A percentile compares a stretch with the other conserved stretches of the same genome.
Evolutionary conservation across 2,888 invertebrate genomes (phyloP).

Genomic region (Polydrusus pterygomalis): DNA sequence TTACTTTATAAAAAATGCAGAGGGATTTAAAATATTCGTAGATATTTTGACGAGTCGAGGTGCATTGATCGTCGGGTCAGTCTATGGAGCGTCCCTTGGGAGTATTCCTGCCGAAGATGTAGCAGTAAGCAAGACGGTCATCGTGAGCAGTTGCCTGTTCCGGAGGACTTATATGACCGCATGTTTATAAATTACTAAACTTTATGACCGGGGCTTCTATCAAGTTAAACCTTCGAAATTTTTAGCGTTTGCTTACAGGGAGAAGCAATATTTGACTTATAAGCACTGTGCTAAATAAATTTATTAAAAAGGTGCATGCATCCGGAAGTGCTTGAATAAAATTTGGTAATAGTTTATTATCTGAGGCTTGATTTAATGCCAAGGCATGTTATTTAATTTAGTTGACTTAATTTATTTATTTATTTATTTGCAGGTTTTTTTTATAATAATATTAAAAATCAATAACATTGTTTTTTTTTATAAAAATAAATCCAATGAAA

Average conservation of each 20-base stretch:
- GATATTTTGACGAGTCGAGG: conserved; percentile 50
- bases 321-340: too few species aligned
- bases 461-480: too few species aligned
- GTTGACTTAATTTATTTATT: too few species aligned
- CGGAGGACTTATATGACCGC: conserved; percentile 68
- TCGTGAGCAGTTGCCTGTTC: conserved; percentile 63
- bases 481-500: too few species aligned
- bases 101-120: conserved; percentile 62
- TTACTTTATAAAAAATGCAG: conserved; percentile 42
- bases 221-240: conserved; percentile 57
- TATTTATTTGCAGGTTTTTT: too few species aligned
- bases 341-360: too few species aligned
- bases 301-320: too few species aligned
- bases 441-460: too few species aligned
- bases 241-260: conserved; percentile 27
- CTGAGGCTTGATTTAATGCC: too few species aligned
- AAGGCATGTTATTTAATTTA: too few species aligned
- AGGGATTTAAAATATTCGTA: conserved; percentile 49
- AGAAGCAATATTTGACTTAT: neutral
- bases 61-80: conserved; percentile 54
- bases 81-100: conserved; percentile 57
- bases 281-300: neutral
- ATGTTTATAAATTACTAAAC: conserved; percentile 71
- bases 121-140: conserved; percentile 64
- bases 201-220: conserved; percentile 74